phyloP scores from a whole-genome alignment of 1,140 invertebrate species.

The Formica selysi region DNA sequence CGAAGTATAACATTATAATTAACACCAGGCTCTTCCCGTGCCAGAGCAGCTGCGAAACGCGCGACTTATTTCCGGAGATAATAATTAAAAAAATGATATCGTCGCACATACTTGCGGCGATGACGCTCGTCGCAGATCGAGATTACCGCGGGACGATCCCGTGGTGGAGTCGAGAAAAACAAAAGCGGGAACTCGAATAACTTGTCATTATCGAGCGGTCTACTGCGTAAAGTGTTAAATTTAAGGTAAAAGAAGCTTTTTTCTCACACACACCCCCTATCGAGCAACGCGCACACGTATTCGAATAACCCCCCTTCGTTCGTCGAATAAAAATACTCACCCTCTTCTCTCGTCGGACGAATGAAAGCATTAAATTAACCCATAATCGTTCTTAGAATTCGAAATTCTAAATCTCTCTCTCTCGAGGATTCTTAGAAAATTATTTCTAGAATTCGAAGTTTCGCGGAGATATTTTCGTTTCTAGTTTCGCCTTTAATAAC shows the following conservation, averaged over 20 bases:
- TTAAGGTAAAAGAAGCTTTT: conserved; percentile 2
- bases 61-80: not conserved
- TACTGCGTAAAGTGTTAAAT: conserved; percentile 34
- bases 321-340: not conserved
- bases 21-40: not conserved
- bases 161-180: conserved; percentile 19
- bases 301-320: not conserved
- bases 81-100: conserved; percentile 9
- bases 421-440: conserved; percentile 19
- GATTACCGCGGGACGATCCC: conserved; percentile 57
- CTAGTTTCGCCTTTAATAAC: not conserved
- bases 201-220: conserved; percentile 4
- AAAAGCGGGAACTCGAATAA: not conserved
- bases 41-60: not conserved
- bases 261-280: not conserved
- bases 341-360: not conserved
- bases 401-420: conserved; percentile 11
- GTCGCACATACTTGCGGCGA: conserved; percentile 38
- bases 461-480: conserved; percentile 2
- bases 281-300: conserved; percentile 23
- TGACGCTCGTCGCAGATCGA: conserved; percentile 47
- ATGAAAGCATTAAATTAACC: not conserved
- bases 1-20: not conserved
- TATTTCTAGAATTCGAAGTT: not conserved
- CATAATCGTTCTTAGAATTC: not conserved